Conservation (phyloP, 1,140 invertebrate species). For the Drosophila saltans region DNA sequence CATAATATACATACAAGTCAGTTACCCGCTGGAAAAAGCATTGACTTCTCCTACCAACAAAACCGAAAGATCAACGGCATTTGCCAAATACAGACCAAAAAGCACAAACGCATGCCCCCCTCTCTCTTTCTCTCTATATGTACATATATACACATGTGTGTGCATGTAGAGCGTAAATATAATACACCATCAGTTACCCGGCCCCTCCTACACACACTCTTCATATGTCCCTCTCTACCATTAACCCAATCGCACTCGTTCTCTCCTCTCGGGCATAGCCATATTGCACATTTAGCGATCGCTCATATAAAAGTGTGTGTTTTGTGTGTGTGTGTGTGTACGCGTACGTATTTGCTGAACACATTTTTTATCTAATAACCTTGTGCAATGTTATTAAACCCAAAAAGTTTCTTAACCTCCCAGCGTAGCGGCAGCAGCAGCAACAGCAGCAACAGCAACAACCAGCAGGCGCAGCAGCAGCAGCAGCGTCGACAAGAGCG, state of each 20-base stretch:
- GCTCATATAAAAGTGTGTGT: slow-evolving; percentile 5
- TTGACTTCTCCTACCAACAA: slow-evolving; percentile 43
- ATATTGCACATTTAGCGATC: slow-evolving; percentile 25
- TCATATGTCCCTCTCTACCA: slow-evolving; percentile 7
- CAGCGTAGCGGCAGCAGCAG: slow-evolving; percentile 37
- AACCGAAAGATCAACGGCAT: slow-evolving; percentile 46
- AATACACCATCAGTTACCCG: not conserved
- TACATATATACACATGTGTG: not conserved
- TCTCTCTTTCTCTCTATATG: no score
- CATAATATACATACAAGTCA: not conserved
- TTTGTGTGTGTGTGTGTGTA: not conserved
- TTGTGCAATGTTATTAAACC: slow-evolving; percentile 83
- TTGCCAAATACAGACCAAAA: slow-evolving; percentile 15
- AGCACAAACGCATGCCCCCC: slow-evolving; percentile 24
- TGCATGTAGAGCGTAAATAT: slow-evolving; percentile 47
- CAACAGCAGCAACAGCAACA: slow-evolving; percentile 10
- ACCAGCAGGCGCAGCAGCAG: slow-evolving; percentile 18
- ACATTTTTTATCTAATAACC: slow-evolving; percentile 83
- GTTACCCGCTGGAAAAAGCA: slow-evolving; percentile 49
- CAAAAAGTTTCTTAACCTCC: slow-evolving; percentile 83
- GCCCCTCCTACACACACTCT: not conserved
- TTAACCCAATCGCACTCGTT: slow-evolving; percentile 18
- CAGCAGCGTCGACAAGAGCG: slow-evolving; percentile 31
- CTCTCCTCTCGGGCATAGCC: not conserved
- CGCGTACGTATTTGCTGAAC: slow-evolving; percentile 48